These are phyloP conservation scores for Apteryx mantelli DNA, from an alignment of 2,113 vertebrate species.

Conservation along the genomic window DNA sequence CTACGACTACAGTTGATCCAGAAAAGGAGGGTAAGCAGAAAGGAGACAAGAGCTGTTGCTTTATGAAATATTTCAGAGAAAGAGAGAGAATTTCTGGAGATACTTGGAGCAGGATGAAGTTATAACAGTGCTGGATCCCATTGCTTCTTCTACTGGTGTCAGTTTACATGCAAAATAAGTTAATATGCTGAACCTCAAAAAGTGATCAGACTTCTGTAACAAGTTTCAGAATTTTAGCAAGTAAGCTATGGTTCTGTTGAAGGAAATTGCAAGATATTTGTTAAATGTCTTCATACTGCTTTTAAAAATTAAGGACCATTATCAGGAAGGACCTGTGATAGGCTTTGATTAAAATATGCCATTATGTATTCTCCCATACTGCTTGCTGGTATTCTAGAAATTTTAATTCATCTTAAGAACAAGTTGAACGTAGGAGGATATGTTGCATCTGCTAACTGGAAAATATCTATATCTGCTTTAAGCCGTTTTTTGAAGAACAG, in stretches of 20 bases:
- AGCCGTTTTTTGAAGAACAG: not conserved
- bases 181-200: not conserved
- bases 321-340: not conserved
- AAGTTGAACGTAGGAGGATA: not conserved
- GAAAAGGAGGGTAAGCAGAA: not conserved
- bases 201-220: not conserved
- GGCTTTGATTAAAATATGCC: not conserved
- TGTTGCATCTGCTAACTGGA: not conserved
- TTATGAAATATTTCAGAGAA: not conserved
- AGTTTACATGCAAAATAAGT: not conserved
- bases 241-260: not conserved
- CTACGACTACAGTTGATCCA: not conserved
- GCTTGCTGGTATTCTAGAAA: not conserved
- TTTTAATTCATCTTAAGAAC: not conserved
- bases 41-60: not conserved
- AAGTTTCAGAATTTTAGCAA: not conserved
- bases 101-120: not conserved
- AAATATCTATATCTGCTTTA: not conserved
- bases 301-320: not conserved
- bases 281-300: not conserved
- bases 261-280: not conserved
- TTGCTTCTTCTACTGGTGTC: not conserved
- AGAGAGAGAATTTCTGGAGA: not conserved
- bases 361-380: not conserved
- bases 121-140: not conserved